These are phyloP conservation scores for Babyrousa celebensis DNA, from an alignment of 2,797 vertebrate species.

Conservation along the genomic window DNA sequence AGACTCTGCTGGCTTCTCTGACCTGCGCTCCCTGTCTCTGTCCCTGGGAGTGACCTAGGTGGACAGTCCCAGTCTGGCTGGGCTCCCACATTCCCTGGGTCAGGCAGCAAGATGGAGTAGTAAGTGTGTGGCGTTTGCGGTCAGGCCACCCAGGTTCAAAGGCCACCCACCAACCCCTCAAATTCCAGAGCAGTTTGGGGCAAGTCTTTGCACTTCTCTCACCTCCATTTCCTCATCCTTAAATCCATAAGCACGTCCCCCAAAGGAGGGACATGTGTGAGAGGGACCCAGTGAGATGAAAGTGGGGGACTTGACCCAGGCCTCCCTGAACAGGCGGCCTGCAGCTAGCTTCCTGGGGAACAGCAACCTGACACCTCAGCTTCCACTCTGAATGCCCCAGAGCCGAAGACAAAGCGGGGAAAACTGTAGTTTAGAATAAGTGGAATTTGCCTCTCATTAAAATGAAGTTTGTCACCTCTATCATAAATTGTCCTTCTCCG, in stretches of 20 bases:
- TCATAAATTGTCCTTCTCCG: constrained; percentile 84
- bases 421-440: constrained; percentile 67
- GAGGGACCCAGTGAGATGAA: rapidly evolving
- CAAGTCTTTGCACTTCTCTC: not conserved
- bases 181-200: not conserved
- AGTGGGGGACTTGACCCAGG: not conserved
- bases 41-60: not conserved
- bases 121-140: not conserved
- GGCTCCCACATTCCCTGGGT: no score
- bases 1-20: not conserved
- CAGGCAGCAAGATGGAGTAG: not conserved
- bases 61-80: not conserved
- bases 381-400: not conserved
- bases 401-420: not conserved
- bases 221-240: not conserved
- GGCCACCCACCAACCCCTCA: not conserved
- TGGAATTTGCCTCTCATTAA: constrained; percentile 81
- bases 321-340: not conserved
- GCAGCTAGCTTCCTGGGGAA: not conserved
- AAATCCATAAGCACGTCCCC: not conserved
- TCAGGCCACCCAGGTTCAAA: not conserved
- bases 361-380: not conserved
- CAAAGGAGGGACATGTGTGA: rapidly evolving
- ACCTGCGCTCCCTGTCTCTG: not conserved
- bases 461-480: constrained; percentile 87